Percentiles rank a stretch among this genome's conserved stretches.
phyloP scores from a whole-genome alignment of 2,797 vertebrate genomes.

The Bradypodion pumilum region DNA sequence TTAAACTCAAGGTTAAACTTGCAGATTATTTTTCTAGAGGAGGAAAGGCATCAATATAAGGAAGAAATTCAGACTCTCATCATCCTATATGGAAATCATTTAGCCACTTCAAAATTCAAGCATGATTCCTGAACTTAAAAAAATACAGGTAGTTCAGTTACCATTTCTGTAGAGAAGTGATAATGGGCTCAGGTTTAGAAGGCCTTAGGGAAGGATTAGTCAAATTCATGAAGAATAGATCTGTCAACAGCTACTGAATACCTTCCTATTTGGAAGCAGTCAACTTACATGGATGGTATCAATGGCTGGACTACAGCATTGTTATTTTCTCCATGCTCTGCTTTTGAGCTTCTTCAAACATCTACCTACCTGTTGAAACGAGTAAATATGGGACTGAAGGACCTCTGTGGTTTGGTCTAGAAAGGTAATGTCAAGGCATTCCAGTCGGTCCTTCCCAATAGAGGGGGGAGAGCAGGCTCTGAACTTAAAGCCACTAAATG shows the following conservation, averaged over 20 bases:
- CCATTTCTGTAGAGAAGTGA: neutral
- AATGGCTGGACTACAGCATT: neutral
- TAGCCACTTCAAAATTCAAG: neutral
- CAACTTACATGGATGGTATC: neutral
- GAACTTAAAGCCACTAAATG: no score
- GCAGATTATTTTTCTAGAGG: neutral
- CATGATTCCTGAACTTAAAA: neutral
- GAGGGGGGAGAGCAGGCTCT: no score
- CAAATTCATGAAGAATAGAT: neutral
- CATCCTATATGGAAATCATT: neutral
- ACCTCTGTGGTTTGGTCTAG: neutral
- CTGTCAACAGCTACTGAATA: neutral
- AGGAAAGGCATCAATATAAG: neutral
- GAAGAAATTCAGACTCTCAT: neutral
- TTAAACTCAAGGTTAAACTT: neutral
- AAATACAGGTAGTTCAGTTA: neutral
- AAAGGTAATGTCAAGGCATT: no score
- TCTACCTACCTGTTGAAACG: neutral
- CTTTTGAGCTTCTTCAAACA: neutral
- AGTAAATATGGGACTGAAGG: neutral
- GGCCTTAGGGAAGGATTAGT: neutral
- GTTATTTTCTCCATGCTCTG: neutral
- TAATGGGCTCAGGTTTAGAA: neutral
- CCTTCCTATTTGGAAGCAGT: neutral
- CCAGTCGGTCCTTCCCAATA: no score